Conservation (phyloP, 2,888 invertebrate species). For the Trachelus tabidus region DNA sequence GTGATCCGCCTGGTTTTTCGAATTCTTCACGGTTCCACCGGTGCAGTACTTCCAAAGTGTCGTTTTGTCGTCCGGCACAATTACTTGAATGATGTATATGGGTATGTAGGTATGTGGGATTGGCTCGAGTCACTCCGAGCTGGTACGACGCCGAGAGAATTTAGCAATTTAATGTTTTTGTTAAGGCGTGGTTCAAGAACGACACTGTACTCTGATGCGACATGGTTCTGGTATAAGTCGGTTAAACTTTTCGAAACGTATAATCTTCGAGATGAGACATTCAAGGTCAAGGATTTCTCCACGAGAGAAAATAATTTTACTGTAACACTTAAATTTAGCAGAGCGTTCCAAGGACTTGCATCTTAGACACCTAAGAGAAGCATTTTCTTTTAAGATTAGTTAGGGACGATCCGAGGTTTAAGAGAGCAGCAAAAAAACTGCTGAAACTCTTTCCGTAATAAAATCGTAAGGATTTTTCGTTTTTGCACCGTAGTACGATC, state of each 20-base stretch:
- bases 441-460: background rate
- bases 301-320: background rate
- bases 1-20: slow-evolving; percentile 51
- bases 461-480: background rate
- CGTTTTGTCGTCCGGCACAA: background rate
- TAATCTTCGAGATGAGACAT: background rate
- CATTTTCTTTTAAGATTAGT: background rate
- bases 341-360: background rate
- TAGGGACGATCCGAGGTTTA: background rate
- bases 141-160: background rate
- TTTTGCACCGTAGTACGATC: background rate
- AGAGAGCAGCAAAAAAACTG: background rate
- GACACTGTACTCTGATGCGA: background rate
- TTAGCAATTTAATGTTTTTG: background rate
- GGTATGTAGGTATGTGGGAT: background rate
- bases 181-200: background rate
- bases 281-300: background rate
- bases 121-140: background rate
- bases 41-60: background rate
- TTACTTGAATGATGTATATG: background rate
- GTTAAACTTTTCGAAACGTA: background rate
- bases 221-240: background rate
- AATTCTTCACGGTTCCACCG: slow-evolving; percentile 47
- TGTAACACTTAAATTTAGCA: background rate
- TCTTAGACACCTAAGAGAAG: background rate